Conservation (phyloP, 2,113 vertebrate genomes). For the Reinhardtius hippoglossoides region DNA sequence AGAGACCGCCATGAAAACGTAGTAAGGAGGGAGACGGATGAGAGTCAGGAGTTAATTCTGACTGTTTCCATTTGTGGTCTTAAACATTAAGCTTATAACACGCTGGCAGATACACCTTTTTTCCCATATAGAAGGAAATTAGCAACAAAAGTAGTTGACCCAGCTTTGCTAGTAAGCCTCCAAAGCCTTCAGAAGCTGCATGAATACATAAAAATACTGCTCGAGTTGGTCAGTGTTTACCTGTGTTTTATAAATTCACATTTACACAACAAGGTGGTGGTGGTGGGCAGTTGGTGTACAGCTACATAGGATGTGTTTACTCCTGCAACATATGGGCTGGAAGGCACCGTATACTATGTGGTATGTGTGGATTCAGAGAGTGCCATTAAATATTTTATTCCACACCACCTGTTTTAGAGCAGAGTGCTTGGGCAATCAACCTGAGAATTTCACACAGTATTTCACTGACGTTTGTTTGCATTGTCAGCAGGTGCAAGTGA, state of each 20-base stretch:
- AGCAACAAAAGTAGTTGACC: conserved; percentile 30
- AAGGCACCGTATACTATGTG: conserved; percentile 26
- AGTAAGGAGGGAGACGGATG: neutral
- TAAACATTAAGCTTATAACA: conserved; percentile 26
- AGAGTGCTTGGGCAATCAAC: conserved; percentile 40
- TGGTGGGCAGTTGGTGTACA: neutral
- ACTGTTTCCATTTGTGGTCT: conserved; percentile 22
- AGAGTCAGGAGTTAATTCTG: neutral
- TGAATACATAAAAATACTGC: conserved; percentile 9
- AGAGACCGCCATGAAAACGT: neutral
- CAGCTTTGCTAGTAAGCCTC: conserved; percentile 28
- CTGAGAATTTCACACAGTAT: conserved; percentile 32
- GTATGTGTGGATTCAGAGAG: conserved; percentile 43
- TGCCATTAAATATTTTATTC: conserved; percentile 68
- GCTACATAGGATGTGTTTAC: conserved; percentile 32
- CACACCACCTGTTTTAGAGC: conserved; percentile 62
- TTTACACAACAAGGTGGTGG: neutral
- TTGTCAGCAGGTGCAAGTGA: conserved; percentile 35
- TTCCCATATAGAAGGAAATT: conserved; percentile 34
- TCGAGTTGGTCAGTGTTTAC: no score
- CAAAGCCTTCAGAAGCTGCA: conserved; percentile 21
- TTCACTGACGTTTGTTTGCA: conserved; percentile 44
- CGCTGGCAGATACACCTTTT: neutral
- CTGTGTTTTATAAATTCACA: conserved; percentile 14
- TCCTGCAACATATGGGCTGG: conserved; percentile 51